phyloP scores from a whole-genome alignment of 2,888 invertebrate genomes.

The Azorinus chamasolen region DNA sequence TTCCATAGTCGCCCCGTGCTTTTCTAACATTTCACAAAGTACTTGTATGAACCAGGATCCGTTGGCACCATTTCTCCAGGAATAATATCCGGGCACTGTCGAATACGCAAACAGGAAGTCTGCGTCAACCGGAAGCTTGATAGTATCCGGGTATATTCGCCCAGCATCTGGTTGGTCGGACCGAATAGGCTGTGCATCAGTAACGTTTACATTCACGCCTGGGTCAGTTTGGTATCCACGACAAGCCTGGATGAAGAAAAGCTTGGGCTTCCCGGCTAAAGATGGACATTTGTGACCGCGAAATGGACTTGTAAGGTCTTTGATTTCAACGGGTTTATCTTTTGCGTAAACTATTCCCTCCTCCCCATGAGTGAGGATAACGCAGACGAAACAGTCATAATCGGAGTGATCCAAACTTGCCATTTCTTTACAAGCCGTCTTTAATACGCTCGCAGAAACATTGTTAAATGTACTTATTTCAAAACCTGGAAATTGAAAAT shows the following conservation, averaged over 20 bases:
- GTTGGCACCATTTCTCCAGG: slow-evolving; percentile 84
- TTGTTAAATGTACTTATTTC: slow-evolving; percentile 21
- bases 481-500: slow-evolving; percentile 47
- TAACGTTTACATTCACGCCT: slow-evolving; percentile 45
- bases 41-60: slow-evolving; percentile 86
- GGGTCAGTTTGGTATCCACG: slow-evolving; percentile 57
- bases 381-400: slow-evolving; percentile 63
- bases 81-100: slow-evolving; percentile 84
- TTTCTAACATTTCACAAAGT: slow-evolving; percentile 74
- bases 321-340: slow-evolving; percentile 54
- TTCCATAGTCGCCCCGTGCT: slow-evolving; percentile 74
- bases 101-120: slow-evolving; percentile 85
- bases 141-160: not conserved
- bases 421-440: slow-evolving; percentile 30
- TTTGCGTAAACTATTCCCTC: slow-evolving; percentile 61
- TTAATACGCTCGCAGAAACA: slow-evolving; percentile 26
- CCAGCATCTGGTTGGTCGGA: not conserved
- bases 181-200: slow-evolving; percentile 32
- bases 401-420: slow-evolving; percentile 49
- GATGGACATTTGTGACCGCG: slow-evolving; percentile 58
- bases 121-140: slow-evolving; percentile 67
- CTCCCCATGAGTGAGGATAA: slow-evolving; percentile 67
- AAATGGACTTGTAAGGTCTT: slow-evolving; percentile 38
- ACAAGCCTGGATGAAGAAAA: slow-evolving; percentile 71
- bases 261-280: slow-evolving; percentile 66